A percentile compares a stretch with the other conserved stretches of the same genome.
Conservation (phyloP, 2,888 invertebrate species). For the Biston stratarius region DNA sequence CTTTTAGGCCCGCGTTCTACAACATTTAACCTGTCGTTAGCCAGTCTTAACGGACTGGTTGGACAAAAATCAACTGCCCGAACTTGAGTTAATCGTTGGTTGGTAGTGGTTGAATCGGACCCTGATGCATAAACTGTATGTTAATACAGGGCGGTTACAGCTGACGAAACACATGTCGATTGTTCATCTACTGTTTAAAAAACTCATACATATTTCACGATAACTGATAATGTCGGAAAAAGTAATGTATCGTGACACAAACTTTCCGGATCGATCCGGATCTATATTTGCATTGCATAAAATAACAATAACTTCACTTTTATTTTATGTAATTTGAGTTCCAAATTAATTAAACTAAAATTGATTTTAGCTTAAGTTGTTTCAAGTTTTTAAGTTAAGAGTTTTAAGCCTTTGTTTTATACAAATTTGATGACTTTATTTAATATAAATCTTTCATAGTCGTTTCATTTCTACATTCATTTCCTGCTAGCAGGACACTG, state of each 20-base stretch:
- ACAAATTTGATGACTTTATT: not conserved
- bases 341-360: no score
- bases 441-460: constrained; percentile 1
- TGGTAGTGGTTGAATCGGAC: constrained; percentile 12
- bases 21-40: constrained; percentile 22
- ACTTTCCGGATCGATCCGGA: constrained; percentile 46
- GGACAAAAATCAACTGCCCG: constrained; percentile 9
- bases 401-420: not conserved
- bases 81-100: constrained; percentile 8
- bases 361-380: not conserved
- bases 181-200: constrained; percentile 66
- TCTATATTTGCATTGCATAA: constrained; percentile 39
- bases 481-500: no score
- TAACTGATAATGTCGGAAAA: constrained; percentile 62
- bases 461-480: no score
- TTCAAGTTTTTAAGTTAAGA: not conserved
- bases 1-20: constrained; percentile 52
- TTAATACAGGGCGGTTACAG: constrained; percentile 75
- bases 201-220: constrained; percentile 56
- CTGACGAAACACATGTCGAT: constrained; percentile 79
- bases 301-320: not conserved
- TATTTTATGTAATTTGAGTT: no score
- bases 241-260: constrained; percentile 47
- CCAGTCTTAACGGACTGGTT: constrained; percentile 1
- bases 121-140: constrained; percentile 69